phyloP scores from a whole-genome alignment of 1,140 invertebrate genomes.

The Helicoverpa armigera region DNA sequence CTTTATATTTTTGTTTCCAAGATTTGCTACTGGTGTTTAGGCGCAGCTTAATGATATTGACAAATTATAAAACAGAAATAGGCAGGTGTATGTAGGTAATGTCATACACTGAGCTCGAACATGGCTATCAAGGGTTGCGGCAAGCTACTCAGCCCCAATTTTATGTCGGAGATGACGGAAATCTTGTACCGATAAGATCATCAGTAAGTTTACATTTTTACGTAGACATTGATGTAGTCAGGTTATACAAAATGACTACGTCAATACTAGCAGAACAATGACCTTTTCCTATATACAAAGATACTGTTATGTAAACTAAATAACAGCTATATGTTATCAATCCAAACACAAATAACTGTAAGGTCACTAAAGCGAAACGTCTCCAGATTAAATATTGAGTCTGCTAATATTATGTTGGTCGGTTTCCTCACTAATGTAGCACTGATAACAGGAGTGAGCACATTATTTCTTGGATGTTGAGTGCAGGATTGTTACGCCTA shows the following conservation, averaged over 20 bases:
- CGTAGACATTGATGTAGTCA: conserved; percentile 26
- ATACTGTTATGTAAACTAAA: conserved; percentile 43
- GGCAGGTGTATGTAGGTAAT: conserved; percentile 87
- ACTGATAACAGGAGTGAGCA: conserved; percentile 27
- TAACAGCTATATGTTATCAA: conserved; percentile 34
- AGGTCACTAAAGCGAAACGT: conserved; percentile 25
- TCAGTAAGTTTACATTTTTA: conserved; percentile 73
- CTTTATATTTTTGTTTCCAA: conserved; percentile 33
- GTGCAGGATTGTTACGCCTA: conserved; percentile 4
- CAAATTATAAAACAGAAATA: conserved; percentile 32
- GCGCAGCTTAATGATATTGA: conserved; percentile 37
- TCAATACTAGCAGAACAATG: conserved; percentile 40
- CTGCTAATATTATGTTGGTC: conserved; percentile 35
- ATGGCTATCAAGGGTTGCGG: conserved; percentile 94
- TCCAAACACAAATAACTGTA: conserved; percentile 17
- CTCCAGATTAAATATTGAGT: conserved; percentile 36
- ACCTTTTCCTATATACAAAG: conserved; percentile 13
- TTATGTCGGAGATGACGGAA: conserved; percentile 89
- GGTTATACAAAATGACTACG: conserved; percentile 23
- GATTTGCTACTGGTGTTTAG: conserved; percentile 20
- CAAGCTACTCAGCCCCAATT: conserved; percentile 90
- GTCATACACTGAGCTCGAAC: conserved; percentile 96
- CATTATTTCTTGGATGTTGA: conserved; percentile 9
- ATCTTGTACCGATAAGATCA: conserved; percentile 86
- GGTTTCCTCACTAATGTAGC: conserved; percentile 27